Evolutionary conservation across 2,888 invertebrate species (phyloP), one percentile per base, ranked within the genome.

Genomic region (Parnassius mnemosyne): DNA sequence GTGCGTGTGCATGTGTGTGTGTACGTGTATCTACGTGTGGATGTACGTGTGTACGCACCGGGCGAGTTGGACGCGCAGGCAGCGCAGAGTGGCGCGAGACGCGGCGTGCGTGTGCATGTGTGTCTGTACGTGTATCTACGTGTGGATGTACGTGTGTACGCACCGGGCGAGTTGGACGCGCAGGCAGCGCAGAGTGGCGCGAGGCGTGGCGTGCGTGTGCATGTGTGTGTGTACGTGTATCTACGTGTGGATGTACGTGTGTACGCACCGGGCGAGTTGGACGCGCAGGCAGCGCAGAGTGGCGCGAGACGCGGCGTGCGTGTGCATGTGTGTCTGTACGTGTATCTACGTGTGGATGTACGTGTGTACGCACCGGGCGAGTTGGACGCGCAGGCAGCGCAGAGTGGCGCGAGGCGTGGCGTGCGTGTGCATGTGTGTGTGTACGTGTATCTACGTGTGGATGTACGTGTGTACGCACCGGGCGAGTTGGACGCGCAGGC

Each of bases 131-230:
- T 25, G 25, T 25, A 3, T 25, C 5, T 3, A 25, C 7, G 34
- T 34, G 34, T 7, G 34, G 7, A 5, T 34, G 34, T 5, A 34
- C 1, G 34, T 34, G 5, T 7, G 34, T 12, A 46, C 46, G 3
- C 1, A 52, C 57, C 62, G 53, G 73, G 71, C 20, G 75, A 43
- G 66, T 61, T 61, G 60, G 78, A 77, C 59, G 94, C 95, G 92
- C 98, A 98, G 63, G 94, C 94, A 78, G 96, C 95, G 85, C 98
- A 98, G 9, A 97, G 96, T 52, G 98, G 97, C 53, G 96, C 97
- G 61, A 95, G 93, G 74, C 94, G 94, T 71, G 95, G 95, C 52
- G 95, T 25, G 25, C 25, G 25, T 5, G 25, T 25, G 25, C 5
- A 2, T 5, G 5, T 25, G 3, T 25, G 25, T 5, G 25, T 25